These are phyloP conservation scores for Triplophysa tibetana DNA, from an alignment of 2,113 vertebrate genomes.

Conservation along the genomic window DNA sequence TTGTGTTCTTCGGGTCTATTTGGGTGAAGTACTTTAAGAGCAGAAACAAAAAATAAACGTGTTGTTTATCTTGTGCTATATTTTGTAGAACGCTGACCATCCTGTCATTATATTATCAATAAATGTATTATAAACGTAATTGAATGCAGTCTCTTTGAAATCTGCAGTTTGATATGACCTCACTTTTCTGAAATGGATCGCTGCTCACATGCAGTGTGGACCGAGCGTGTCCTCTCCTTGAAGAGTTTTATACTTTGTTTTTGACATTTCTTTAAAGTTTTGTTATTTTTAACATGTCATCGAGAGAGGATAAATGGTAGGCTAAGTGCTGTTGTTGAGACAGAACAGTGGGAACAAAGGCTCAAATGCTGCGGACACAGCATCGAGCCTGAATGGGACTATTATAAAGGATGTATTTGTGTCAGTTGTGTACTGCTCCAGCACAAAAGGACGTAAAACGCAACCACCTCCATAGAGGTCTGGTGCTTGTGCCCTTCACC, in stretches of 20 bases:
- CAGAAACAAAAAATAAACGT: neutral
- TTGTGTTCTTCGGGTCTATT: neutral
- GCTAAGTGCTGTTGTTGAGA: slow-evolving; percentile 2
- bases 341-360: neutral
- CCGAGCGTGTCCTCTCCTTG: slow-evolving; percentile 22
- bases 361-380: neutral
- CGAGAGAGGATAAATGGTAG: neutral
- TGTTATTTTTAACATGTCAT: slow-evolving; percentile 29
- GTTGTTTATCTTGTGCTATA: neutral
- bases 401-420: slow-evolving; percentile 2
- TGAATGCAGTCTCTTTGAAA: slow-evolving; percentile 8
- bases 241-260: slow-evolving; percentile 24
- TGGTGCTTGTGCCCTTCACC: slow-evolving; percentile 6
- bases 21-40: neutral
- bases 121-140: too few relatives aligned
- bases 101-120: too few relatives aligned
- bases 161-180: slow-evolving; percentile 23
- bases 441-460: neutral
- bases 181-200: slow-evolving; percentile 35
- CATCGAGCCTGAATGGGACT: neutral
- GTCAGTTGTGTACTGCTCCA: slow-evolving; percentile 12
- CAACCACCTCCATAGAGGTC: neutral
- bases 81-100: neutral
- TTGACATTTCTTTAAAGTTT: slow-evolving; percentile 19
- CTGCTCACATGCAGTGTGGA: neutral